phyloP scores from a whole-genome alignment of 2,113 vertebrate species.

The Coturnix japonica region DNA sequence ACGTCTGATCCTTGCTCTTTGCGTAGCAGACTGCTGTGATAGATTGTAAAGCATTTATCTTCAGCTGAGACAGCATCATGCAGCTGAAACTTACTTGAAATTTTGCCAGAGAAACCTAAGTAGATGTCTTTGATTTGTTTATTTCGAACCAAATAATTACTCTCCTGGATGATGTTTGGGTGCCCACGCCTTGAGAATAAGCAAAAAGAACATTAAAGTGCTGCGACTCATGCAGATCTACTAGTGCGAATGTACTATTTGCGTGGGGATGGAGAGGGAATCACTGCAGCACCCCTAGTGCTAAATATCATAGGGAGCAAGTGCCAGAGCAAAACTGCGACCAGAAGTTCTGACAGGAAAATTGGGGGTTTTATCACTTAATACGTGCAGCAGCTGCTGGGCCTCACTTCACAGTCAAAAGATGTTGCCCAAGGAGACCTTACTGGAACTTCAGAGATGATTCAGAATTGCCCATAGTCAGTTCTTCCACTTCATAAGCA shows the following conservation, averaged over 20 bases:
- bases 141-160: neutral
- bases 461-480: neutral
- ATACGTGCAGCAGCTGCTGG: accelerated
- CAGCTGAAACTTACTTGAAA: conserved; percentile 14
- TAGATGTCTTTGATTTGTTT: neutral
- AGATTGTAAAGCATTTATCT: conserved; percentile 10
- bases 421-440: neutral
- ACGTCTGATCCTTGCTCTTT: conserved; percentile 27
- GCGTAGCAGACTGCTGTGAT: neutral
- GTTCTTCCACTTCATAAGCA: neutral
- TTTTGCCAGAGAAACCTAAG: conserved; percentile 11
- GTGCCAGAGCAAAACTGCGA: neutral
- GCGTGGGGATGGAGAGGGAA: too few species aligned
- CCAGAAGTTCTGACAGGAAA: neutral
- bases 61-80: neutral
- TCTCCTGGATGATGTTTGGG: neutral
- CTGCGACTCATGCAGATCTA: neutral
- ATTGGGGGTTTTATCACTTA: neutral
- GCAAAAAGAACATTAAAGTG: neutral
- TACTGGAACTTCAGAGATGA: neutral
- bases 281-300: neutral
- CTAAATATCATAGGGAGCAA: neutral
- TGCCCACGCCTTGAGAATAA: neutral
- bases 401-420: neutral
- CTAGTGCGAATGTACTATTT: neutral